A percentile compares a stretch with the other conserved stretches of the same genome.
Evolutionary conservation across 1,140 invertebrate species (phyloP).

Genomic region (Drosophila sulfurigaster): DNA sequence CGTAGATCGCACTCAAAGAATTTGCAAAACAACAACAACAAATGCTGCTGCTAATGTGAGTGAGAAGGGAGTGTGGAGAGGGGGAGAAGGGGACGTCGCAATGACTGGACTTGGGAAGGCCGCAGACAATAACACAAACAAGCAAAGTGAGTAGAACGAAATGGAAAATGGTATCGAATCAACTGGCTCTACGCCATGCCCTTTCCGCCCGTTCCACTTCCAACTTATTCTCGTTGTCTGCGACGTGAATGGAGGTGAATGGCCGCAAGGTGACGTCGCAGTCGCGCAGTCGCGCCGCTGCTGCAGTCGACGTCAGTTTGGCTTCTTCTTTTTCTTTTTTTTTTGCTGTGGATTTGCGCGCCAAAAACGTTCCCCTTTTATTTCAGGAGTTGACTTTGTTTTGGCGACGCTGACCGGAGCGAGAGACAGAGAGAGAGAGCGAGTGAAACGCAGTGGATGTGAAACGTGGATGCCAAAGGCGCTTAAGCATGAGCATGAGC

Average conservation of each 20-base stretch:
- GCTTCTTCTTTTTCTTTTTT: slow-evolving; percentile 29
- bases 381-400: slow-evolving; percentile 65
- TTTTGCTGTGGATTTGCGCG: slow-evolving; percentile 63
- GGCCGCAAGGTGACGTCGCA: slow-evolving; percentile 69
- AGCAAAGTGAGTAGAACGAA: slow-evolving; percentile 61
- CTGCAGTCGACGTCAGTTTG: slow-evolving; percentile 39
- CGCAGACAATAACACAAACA: slow-evolving; percentile 62
- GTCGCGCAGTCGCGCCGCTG: slow-evolving; percentile 32
- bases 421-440: slow-evolving; percentile 17
- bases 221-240: slow-evolving; percentile 19
- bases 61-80: neutral
- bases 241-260: slow-evolving; percentile 66
- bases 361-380: slow-evolving; percentile 66
- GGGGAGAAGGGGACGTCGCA: neutral
- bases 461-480: slow-evolving; percentile 39
- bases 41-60: slow-evolving; percentile 1
- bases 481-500: slow-evolving; percentile 27
- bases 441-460: slow-evolving; percentile 47
- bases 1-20: slow-evolving; percentile 58
- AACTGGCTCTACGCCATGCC: slow-evolving; percentile 26
- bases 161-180: slow-evolving; percentile 77
- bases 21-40: slow-evolving; percentile 24
- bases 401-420: slow-evolving; percentile 49
- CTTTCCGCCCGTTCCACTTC: neutral
- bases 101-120: slow-evolving; percentile 35